These are phyloP conservation scores for Fragum sueziense DNA, from an alignment of 2,888 invertebrate genomes.

Conservation along the genomic window DNA sequence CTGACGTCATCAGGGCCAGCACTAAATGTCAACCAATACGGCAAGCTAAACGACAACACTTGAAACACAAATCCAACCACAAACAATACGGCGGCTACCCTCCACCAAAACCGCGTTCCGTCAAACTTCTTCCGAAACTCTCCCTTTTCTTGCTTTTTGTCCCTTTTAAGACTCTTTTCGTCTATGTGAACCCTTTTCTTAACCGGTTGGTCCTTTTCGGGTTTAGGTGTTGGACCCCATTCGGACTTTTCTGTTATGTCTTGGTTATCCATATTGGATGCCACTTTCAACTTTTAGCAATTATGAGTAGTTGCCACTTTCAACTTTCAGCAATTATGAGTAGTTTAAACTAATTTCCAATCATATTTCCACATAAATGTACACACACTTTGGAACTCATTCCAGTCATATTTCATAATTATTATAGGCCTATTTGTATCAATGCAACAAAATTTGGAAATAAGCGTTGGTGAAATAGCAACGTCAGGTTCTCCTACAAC, in stretches of 20 bases:
- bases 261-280: neutral
- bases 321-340: too few relatives aligned
- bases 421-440: too few relatives aligned
- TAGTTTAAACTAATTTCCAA: too few relatives aligned
- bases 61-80: conserved; percentile 33
- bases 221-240: neutral
- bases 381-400: too few relatives aligned
- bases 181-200: conserved; percentile 44
- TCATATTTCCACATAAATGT: too few relatives aligned
- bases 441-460: too few relatives aligned
- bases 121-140: conserved; percentile 34
- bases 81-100: conserved; percentile 22
- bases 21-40: conserved; percentile 34
- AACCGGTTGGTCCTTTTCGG: neutral
- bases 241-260: neutral
- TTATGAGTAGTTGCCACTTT: too few relatives aligned
- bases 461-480: too few relatives aligned
- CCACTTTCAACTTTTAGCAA: too few relatives aligned
- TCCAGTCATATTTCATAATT: too few relatives aligned
- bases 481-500: too few relatives aligned
- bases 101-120: conserved; percentile 29
- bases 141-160: neutral
- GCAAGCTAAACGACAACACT: conserved; percentile 37
- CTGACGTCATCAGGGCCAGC: neutral
- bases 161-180: conserved; percentile 15